Evolutionary conservation across 2,888 invertebrate species (phyloP), one percentile per base, ranked within the genome.

Genomic region (Drosophila merina): DNA sequence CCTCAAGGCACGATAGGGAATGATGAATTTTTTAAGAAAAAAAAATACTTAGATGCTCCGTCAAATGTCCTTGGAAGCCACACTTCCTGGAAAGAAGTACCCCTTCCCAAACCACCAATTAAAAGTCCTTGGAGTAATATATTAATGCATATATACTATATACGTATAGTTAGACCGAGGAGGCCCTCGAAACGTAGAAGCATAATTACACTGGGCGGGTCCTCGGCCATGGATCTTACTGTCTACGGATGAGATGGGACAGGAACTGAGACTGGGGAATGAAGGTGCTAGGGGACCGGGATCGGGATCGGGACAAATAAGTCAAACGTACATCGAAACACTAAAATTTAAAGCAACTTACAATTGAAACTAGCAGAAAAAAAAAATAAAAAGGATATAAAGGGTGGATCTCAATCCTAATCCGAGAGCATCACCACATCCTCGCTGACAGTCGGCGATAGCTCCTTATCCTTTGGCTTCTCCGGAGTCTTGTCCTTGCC

Each of bases 361-460:
- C 9, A 5, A 47, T 20, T 25, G 26, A 64, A 62, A 14, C 48
- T 57, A 57, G 12, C 30, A 42, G 47, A 49, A 47, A 63, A 64
- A 64, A 57, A 51, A 6, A 30, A 20, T 14, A 2, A 40, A 9
- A 2, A 33, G 20, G 20, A 25, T 7, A 4, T 7, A 28, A 20
- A 20, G 31, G 5, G 5, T 38, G 36, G 2, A 20, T 33, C 36
- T 49, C 6, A 9, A 47, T 14, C 20, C 42, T 70, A 82, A 33
- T 89, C 88, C 52, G 88, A 76, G 38, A 89, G 78, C 66, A 86
- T 42, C 4, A 85, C 75, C 26, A 84, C 76, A 38, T 77, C 81
- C 0, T 77, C 74, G 49, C 20, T 44, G 38, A 7, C 49, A n/a
- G 6, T 9, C 28, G 28, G 28, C 12, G 48, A 14, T 0, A 10